phyloP scores from a whole-genome alignment of 2,113 vertebrate genomes.

The Ceratotherium simum region DNA sequence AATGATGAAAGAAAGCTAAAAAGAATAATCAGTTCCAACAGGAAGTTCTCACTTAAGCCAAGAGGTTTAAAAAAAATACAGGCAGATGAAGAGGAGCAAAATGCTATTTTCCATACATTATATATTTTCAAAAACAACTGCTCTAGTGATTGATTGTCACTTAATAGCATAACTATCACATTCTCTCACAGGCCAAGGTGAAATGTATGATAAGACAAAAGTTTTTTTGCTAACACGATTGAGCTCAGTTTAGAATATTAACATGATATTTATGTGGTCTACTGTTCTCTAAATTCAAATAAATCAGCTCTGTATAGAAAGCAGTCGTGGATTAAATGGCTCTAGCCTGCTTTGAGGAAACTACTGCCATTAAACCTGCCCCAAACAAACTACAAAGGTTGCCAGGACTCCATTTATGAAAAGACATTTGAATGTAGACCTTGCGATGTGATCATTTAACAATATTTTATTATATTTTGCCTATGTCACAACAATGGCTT shows the following conservation, averaged over 20 bases:
- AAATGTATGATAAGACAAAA: slow-evolving; percentile 1
- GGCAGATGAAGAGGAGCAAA: background rate
- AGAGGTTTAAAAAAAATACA: background rate
- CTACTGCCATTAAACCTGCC: background rate
- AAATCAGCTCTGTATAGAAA: slow-evolving; percentile 36
- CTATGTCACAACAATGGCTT: background rate
- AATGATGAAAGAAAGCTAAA: background rate
- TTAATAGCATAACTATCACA: background rate
- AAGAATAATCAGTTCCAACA: background rate
- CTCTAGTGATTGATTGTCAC: slow-evolving; percentile 13
- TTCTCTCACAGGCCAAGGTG: slow-evolving; percentile 10
- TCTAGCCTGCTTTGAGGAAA: background rate
- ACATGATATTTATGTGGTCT: background rate
- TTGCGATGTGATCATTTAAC: background rate
- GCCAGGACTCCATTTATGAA: background rate
- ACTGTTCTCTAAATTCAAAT: slow-evolving; percentile 50
- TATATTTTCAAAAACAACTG: background rate
- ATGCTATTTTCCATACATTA: background rate
- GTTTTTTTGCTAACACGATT: background rate
- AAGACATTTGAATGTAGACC: background rate
- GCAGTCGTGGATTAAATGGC: background rate
- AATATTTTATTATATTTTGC: slow-evolving; percentile 21
- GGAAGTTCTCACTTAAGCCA: background rate
- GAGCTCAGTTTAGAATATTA: slow-evolving; percentile 49
- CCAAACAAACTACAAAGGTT: background rate